Conservation (phyloP, 2,888 invertebrate species). For the Phengaris arion region DNA sequence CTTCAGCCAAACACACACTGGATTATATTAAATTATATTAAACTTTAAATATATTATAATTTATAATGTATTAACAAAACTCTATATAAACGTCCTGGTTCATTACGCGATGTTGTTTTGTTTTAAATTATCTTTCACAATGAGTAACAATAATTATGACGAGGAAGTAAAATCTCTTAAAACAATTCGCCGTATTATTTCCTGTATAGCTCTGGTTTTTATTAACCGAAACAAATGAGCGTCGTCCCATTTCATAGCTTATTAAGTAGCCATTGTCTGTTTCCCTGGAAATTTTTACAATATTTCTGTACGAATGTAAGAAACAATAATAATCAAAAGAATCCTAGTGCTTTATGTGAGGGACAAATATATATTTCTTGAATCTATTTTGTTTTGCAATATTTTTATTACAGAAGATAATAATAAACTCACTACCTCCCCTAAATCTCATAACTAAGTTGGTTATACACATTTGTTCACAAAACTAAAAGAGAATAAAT, state of each 20-base stretch:
- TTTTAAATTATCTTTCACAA: slow-evolving; percentile 23
- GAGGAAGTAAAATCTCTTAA: slow-evolving; percentile 19
- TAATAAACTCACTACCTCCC: too few relatives aligned
- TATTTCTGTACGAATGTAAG: slow-evolving; percentile 15
- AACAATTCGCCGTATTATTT: slow-evolving; percentile 33
- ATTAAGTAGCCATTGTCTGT: slow-evolving; percentile 37
- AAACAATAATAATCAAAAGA: slow-evolving; percentile 19
- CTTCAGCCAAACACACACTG: too few relatives aligned
- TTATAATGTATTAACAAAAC: too few relatives aligned
- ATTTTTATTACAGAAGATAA: too few relatives aligned
- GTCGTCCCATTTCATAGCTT: slow-evolving; percentile 38
- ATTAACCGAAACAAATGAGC: slow-evolving; percentile 40
- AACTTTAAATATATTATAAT: background rate
- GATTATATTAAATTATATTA: too few relatives aligned
- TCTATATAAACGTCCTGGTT: background rate
- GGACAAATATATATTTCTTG: too few relatives aligned
- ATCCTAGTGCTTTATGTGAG: background rate
- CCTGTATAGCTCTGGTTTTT: slow-evolving; percentile 36
- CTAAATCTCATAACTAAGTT: too few relatives aligned
- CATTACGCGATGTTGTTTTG: background rate
- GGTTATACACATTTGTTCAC: too few relatives aligned
- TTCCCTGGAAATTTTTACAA: slow-evolving; percentile 25
- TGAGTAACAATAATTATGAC: slow-evolving; percentile 18
- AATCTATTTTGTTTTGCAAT: too few relatives aligned
- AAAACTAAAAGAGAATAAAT: too few relatives aligned